Percentiles rank a stretch among this genome's conserved stretches.
Evolutionary conservation across 2,797 vertebrate species (phyloP).

Genomic region (Myoxocephalus aenaeus): DNA sequence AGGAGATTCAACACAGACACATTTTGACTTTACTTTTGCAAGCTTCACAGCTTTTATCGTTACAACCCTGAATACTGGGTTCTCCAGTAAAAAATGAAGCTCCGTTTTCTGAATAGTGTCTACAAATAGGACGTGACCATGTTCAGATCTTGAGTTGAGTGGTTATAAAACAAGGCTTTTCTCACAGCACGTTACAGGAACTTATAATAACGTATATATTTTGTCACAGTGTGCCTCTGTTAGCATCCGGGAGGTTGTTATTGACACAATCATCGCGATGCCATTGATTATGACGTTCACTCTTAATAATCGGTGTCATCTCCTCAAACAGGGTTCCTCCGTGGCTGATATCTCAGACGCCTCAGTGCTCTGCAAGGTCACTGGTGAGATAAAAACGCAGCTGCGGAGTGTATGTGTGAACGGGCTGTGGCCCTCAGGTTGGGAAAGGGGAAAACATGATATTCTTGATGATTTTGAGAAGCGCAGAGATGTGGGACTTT

Average conservation of each 20-base stretch:
- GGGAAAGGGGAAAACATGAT: neutral
- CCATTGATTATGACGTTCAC: constrained; percentile 18
- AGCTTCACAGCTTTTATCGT: constrained; percentile 65
- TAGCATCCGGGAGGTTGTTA: neutral
- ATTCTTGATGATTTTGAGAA: neutral
- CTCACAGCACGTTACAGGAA: constrained; percentile 35
- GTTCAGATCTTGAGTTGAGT: constrained; percentile 17
- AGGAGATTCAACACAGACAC: constrained; percentile 29
- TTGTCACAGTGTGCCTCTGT: constrained; percentile 37
- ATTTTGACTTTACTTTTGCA: constrained; percentile 32
- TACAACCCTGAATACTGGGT: constrained; percentile 46
- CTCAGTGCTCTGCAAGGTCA: constrained; percentile 17
- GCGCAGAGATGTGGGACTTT: constrained; percentile 30
- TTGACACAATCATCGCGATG: neutral
- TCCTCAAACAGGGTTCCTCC: neutral
- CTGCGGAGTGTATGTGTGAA: neutral
- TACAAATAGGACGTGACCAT: constrained; percentile 44
- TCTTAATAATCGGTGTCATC: neutral
- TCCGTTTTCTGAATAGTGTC: constrained; percentile 31
- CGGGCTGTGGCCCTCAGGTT: constrained; percentile 13
- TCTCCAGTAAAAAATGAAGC: constrained; percentile 41
- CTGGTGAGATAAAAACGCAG: constrained; percentile 29
- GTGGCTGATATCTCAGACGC: neutral
- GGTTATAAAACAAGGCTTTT: constrained; percentile 25
- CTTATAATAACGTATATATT: constrained; percentile 7